Evolutionary conservation across 2,797 vertebrate genomes (phyloP).

Genomic region (Tangara arthus): DNA sequence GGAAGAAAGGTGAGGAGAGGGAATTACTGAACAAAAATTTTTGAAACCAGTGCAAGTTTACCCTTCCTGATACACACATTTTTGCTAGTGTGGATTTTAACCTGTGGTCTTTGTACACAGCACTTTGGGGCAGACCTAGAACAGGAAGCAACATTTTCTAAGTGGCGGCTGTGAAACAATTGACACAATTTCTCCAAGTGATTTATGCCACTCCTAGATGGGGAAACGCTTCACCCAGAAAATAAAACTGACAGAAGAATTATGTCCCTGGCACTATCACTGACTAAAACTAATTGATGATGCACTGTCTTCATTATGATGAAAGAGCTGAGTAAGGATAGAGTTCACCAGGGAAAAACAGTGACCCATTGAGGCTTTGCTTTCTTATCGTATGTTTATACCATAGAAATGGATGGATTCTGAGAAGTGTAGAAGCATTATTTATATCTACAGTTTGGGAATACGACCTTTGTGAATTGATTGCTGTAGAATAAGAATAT

Average conservation of each 20-base stretch:
- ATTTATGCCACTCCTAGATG: neutral
- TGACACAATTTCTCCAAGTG: neutral
- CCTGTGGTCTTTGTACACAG: neutral
- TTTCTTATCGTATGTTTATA: slow-evolving; percentile 23
- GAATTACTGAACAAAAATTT: neutral
- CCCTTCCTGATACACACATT: neutral
- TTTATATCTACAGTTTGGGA: neutral
- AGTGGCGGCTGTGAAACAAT: neutral
- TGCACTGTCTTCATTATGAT: slow-evolving; percentile 43
- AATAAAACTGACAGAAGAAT: slow-evolving; percentile 20
- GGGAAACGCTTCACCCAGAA: neutral
- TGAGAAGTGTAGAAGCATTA: neutral
- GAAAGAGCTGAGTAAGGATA: slow-evolving; percentile 18
- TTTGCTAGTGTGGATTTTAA: neutral
- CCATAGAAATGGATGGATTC: neutral
- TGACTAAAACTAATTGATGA: slow-evolving; percentile 50
- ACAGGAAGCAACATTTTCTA: neutral
- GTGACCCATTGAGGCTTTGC: neutral
- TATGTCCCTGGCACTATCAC: slow-evolving; percentile 32
- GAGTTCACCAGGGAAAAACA: slow-evolving; percentile 16
- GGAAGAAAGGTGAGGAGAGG: neutral
- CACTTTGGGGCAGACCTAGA: neutral
- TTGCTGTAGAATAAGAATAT: neutral
- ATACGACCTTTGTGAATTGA: neutral
- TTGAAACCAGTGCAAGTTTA: neutral